phyloP scores from a whole-genome alignment of 2,888 invertebrate genomes.

The Biston betularia region DNA sequence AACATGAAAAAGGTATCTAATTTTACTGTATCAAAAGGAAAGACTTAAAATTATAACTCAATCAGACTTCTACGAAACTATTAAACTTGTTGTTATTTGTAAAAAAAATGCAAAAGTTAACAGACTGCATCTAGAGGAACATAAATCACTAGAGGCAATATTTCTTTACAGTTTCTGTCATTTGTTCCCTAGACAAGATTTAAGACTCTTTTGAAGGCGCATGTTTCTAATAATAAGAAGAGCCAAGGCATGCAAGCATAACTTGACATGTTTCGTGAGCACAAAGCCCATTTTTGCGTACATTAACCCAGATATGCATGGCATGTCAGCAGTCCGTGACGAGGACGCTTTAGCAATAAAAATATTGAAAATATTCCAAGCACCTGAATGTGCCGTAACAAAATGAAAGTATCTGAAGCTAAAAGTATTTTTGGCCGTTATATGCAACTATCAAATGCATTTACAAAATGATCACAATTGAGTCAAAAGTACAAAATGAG shows the following conservation, averaged over 20 bases:
- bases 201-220: constrained; percentile 10
- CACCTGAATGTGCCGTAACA: constrained; percentile 30
- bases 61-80: constrained; percentile 23
- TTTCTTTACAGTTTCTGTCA: constrained; percentile 13
- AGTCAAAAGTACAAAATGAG: background rate
- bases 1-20: background rate
- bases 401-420: constrained; percentile 30
- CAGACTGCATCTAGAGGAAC: constrained; percentile 1
- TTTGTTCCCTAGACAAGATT: constrained; percentile 15
- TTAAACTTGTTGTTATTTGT: constrained; percentile 23
- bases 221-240: constrained; percentile 2
- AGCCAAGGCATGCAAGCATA: constrained; percentile 55
- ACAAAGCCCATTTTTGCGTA: constrained; percentile 53
- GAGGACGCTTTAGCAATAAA: constrained; percentile 32
- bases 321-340: constrained; percentile 53
- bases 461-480: background rate
- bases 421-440: constrained; percentile 25
- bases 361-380: constrained; percentile 16
- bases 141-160: constrained; percentile 21
- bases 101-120: constrained; percentile 18
- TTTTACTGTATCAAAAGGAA: constrained; percentile 1
- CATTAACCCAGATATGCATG: constrained; percentile 72
- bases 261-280: constrained; percentile 56
- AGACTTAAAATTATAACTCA: constrained; percentile 30
- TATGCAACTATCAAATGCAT: constrained; percentile 5